Conservation (phyloP, 2,888 invertebrate species). For the Melieria omissa region DNA sequence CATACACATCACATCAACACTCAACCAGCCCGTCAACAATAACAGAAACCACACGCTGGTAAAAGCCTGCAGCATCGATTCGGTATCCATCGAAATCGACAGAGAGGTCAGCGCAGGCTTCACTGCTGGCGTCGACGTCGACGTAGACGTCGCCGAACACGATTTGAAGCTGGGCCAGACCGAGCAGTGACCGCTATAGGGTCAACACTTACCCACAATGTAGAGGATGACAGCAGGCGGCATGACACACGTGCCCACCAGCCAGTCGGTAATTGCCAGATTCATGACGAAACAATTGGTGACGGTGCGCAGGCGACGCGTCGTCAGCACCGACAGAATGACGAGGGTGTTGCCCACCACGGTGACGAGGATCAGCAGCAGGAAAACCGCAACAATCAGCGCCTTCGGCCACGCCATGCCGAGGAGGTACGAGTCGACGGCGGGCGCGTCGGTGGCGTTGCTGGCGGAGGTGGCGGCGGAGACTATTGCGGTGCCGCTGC, state of each 20-base stretch:
- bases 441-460: constrained; percentile 32
- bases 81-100: no score
- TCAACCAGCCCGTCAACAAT: no score
- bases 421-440: constrained; percentile 50
- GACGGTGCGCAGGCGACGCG: constrained; percentile 87
- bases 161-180: background rate
- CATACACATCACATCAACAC: no score
- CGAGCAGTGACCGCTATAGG: constrained; percentile 3
- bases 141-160: background rate
- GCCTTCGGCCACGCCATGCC: constrained; percentile 70
- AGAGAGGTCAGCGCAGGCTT: background rate
- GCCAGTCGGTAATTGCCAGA: constrained; percentile 90
- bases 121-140: background rate
- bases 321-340: constrained; percentile 88
- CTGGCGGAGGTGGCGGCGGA: constrained; percentile 3
- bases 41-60: no score
- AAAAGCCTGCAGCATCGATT: no score
- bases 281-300: constrained; percentile 97
- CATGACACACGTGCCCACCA: constrained; percentile 94
- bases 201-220: constrained; percentile 78
- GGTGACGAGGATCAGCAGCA: constrained; percentile 77
- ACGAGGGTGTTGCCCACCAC: constrained; percentile 90
- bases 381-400: constrained; percentile 72
- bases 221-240: constrained; percentile 91
- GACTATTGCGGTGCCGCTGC: constrained; percentile 5